Conservation (phyloP, 2,113 vertebrate genomes). For the Archocentrus centrarchus region DNA sequence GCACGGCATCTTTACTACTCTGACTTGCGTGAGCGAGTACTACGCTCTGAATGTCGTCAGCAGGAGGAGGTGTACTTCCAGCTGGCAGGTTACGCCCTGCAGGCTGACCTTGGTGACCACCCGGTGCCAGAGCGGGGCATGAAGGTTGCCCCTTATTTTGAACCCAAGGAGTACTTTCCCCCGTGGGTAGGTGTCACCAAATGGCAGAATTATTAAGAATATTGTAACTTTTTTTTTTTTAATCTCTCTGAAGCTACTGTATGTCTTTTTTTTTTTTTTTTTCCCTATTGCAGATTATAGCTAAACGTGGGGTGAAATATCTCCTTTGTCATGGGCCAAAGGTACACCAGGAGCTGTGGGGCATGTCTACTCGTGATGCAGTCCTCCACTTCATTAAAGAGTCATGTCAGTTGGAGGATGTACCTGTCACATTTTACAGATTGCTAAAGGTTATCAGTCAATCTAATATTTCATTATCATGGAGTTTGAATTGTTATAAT, state of each 20-base stretch:
- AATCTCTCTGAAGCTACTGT: neutral
- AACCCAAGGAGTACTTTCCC: conserved; percentile 90
- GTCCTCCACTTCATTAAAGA: conserved; percentile 87
- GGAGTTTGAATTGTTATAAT: neutral
- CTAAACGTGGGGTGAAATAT: conserved; percentile 87
- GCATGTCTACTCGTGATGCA: conserved; percentile 84
- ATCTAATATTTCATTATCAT: neutral
- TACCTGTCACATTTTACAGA: conserved; percentile 90
- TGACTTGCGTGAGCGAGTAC: conserved; percentile 87
- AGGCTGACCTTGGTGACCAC: conserved; percentile 88
- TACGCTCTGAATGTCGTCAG: conserved; percentile 86
- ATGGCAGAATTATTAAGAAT: neutral
- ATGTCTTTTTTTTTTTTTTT: neutral
- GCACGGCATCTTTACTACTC: conserved; percentile 88
- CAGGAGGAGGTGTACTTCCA: conserved; percentile 93
- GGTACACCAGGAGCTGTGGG: conserved; percentile 87
- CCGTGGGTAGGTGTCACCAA: conserved; percentile 85
- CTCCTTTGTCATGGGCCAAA: conserved; percentile 88
- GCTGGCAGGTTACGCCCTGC: conserved; percentile 88
- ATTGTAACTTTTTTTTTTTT: neutral
- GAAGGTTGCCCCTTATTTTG: conserved; percentile 82
- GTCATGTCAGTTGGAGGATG: conserved; percentile 89
- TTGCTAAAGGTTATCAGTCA: conserved; percentile 85
- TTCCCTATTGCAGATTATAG: conserved; percentile 81
- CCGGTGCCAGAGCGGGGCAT: conserved; percentile 61